Evolutionary conservation across 2,888 invertebrate genomes (phyloP).

Genomic region (Platycheirus albimanus): DNA sequence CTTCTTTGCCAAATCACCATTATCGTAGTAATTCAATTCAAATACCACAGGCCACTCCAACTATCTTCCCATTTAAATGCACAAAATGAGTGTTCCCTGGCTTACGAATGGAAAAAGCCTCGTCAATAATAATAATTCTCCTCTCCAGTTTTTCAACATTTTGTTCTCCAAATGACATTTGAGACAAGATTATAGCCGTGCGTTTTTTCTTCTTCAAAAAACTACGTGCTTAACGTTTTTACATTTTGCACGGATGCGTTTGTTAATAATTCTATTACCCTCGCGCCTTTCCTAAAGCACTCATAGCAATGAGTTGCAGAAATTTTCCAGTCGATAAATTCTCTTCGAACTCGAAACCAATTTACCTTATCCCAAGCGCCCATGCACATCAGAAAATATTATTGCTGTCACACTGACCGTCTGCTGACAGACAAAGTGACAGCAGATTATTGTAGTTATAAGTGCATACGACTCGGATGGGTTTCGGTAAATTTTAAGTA

Average conservation of each 20-base stretch:
- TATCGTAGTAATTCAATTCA: conserved; percentile 5
- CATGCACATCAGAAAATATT: too few relatives aligned
- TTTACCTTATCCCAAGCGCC: too few relatives aligned
- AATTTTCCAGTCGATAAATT: neutral
- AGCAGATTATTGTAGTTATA: neutral
- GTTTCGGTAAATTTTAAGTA: neutral
- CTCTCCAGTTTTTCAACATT: neutral
- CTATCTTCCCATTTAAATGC: neutral
- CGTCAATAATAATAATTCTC: too few relatives aligned
- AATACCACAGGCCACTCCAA: conserved; percentile 9
- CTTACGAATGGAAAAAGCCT: neutral
- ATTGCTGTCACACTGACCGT: conserved; percentile 1
- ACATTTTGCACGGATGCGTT: neutral
- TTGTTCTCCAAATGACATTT: neutral
- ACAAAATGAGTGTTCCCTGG: conserved; percentile 3
- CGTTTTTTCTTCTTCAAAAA: too few relatives aligned
- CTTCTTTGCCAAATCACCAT: conserved; percentile 1
- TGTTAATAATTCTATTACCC: neutral
- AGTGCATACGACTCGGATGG: neutral
- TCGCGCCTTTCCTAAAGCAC: neutral
- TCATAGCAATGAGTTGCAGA: neutral
- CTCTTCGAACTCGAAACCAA: neutral
- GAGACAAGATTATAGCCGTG: too few relatives aligned
- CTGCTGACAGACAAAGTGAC: conserved; percentile 9
- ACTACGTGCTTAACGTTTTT: too few relatives aligned